phyloP scores from a whole-genome alignment of 2,113 vertebrate genomes.

The Arothron firmamentum region DNA sequence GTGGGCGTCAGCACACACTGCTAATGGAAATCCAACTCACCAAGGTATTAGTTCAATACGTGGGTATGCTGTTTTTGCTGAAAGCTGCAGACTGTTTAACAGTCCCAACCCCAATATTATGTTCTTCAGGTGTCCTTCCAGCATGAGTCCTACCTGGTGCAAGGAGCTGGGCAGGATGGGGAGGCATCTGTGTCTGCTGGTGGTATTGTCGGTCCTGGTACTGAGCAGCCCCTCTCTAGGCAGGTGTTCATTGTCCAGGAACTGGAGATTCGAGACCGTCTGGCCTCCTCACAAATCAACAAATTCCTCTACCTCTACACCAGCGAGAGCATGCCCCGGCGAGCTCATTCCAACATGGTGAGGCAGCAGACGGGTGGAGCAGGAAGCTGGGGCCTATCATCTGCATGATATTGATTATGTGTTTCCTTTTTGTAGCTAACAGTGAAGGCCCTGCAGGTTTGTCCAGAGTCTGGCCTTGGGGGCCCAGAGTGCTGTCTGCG shows the following conservation, averaged over 20 bases:
- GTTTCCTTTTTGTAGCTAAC: slow-evolving; percentile 74
- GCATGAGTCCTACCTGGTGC: slow-evolving; percentile 79
- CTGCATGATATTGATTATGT: neutral
- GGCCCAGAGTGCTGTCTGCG: slow-evolving; percentile 88
- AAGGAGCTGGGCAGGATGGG: slow-evolving; percentile 53
- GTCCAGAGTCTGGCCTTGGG: slow-evolving; percentile 79
- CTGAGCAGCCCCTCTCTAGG: slow-evolving; percentile 83
- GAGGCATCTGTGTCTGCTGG: slow-evolving; percentile 25
- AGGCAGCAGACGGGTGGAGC: slow-evolving; percentile 1
- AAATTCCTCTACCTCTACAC: slow-evolving; percentile 92
- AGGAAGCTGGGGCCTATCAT: neutral
- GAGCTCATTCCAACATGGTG: slow-evolving; percentile 92
- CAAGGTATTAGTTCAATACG: slow-evolving; percentile 70
- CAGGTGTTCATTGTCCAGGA: slow-evolving; percentile 93
- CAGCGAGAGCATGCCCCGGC: slow-evolving; percentile 87
- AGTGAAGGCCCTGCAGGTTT: slow-evolving; percentile 86
- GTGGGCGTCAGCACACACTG: slow-evolving; percentile 80
- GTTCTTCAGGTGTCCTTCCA: slow-evolving; percentile 85
- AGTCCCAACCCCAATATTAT: neutral
- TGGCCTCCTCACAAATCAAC: slow-evolving; percentile 89
- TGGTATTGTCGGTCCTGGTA: slow-evolving; percentile 38
- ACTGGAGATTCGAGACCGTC: slow-evolving; percentile 85
- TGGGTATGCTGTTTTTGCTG: neutral
- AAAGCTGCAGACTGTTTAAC: neutral
- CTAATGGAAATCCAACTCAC: slow-evolving; percentile 93